Evolutionary conservation across 2,888 invertebrate genomes (phyloP), one percentile per base, ranked within the genome.

Genomic region (Ochropacha duplaris): DNA sequence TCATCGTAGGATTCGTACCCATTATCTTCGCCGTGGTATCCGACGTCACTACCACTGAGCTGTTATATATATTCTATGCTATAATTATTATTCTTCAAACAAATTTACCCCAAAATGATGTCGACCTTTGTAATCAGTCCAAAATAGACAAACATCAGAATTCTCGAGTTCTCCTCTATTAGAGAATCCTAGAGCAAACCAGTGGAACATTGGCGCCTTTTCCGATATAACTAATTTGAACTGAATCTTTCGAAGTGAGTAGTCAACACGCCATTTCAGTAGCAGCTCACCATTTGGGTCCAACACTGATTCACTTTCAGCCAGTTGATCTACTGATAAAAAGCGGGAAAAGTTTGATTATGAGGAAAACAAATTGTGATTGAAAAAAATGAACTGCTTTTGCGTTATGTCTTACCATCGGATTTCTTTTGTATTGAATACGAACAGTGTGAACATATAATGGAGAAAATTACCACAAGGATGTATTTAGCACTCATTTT

Each of bases 161-260:
- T 95, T 94, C 61, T 94, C 94, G 3, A 94, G 75, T 51, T 95
- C 94, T 0, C 98, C 98, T 59, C 96, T 94, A 75, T 97, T 95
- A 1, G 98, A 98, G 88, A 98, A 98, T 36, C 98, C 98, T 54
- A 98, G 76, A 0, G 96, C 97, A 74, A 98, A 95, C 98, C 98
- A 98, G 55, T 93, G 93, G 71, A 87, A 85, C 0, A 81, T 79
- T 12, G 93, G 91, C 0, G 85, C 84, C 50, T 87, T 83, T 1
- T 87, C 82, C 0, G 94, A 89, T 50, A 94, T 74, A 55, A 93
- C 86, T 16, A 95, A 76, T 71, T 93, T 93, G 66, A 95, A 94
- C 22, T 79, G 75, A 55, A 92, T 84, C 67, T 84, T 88, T 54
- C 73, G 73, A 44, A 71, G 62, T 12, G 74, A 62, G 60, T 91